Conservation (phyloP, 1,140 invertebrate species). For the Mylabris phalerata region DNA sequence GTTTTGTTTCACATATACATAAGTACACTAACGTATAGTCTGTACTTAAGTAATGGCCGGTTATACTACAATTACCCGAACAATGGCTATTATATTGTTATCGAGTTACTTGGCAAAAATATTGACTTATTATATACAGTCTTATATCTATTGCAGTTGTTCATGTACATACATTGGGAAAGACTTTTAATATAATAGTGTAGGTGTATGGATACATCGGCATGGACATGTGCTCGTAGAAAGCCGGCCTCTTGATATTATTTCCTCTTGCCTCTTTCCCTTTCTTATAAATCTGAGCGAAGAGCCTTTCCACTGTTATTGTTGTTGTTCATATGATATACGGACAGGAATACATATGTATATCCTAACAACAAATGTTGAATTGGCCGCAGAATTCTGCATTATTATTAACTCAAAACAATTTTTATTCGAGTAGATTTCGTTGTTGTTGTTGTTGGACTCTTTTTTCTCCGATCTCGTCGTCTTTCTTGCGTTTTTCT, state of each 20-base stretch:
- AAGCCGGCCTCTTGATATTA: background rate
- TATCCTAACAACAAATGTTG: slow-evolving; percentile 7
- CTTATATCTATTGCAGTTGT: slow-evolving; percentile 18
- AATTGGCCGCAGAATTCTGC: slow-evolving; percentile 3
- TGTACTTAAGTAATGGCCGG: slow-evolving; percentile 36
- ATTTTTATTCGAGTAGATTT: background rate
- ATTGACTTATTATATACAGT: slow-evolving; percentile 40
- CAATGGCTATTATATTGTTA: slow-evolving; percentile 44
- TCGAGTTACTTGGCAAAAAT: slow-evolving; percentile 40
- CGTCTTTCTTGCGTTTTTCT: no score
- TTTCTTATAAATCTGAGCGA: background rate
- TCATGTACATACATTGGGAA: no score
- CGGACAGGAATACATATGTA: slow-evolving; percentile 10
- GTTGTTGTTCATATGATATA: slow-evolving; percentile 10
- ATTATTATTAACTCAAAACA: slow-evolving; percentile 2
- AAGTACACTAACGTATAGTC: background rate
- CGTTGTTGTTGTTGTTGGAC: no score
- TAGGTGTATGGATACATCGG: slow-evolving; percentile 17
- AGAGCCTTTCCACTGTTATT: slow-evolving; percentile 5
- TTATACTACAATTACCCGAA: slow-evolving; percentile 41
- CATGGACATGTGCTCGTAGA: slow-evolving; percentile 8
- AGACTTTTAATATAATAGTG: background rate
- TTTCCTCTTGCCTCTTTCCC: background rate
- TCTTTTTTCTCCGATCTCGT: no score
- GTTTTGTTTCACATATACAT: no score